phyloP scores from a whole-genome alignment of 2,888 invertebrate genomes.

The Gryllus longicercus region DNA sequence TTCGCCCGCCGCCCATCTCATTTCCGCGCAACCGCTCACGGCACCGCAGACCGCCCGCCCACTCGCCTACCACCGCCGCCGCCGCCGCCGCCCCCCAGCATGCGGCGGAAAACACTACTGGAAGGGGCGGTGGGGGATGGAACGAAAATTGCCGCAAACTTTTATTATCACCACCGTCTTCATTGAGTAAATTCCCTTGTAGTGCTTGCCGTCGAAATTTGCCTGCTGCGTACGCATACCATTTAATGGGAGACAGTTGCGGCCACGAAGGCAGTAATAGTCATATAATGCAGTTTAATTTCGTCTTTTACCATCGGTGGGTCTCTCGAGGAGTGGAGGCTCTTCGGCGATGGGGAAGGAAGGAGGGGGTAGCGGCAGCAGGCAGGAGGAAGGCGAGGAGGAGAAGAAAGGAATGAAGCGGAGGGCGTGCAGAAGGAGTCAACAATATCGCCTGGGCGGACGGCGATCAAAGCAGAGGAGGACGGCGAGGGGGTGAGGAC shows the following conservation, averaged over 20 bases:
- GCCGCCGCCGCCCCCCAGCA: no score
- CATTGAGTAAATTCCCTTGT: conserved; percentile 4
- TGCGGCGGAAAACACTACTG: no score
- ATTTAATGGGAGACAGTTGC: conserved; percentile 8
- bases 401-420: not conserved
- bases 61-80: no score
- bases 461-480: not conserved
- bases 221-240: not conserved
- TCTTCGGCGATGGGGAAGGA: not conserved
- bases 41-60: no score
- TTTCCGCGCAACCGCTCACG: no score
- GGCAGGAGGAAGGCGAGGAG: not conserved
- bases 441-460: not conserved
- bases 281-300: conserved; percentile 17
- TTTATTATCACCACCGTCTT: not conserved
- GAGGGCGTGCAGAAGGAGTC: not conserved
- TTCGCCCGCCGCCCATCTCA: no score
- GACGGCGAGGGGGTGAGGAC: not conserved
- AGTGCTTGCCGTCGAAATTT: conserved; percentile 6
- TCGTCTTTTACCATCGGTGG: not conserved
- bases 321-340: not conserved
- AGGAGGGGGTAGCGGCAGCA: not conserved
- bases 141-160: not conserved
- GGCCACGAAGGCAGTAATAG: not conserved
- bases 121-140: not conserved